Conservation (phyloP, 35 echinoderm and acorn worm genomes). For the Hemicentrotus pulcherrimus region DNA sequence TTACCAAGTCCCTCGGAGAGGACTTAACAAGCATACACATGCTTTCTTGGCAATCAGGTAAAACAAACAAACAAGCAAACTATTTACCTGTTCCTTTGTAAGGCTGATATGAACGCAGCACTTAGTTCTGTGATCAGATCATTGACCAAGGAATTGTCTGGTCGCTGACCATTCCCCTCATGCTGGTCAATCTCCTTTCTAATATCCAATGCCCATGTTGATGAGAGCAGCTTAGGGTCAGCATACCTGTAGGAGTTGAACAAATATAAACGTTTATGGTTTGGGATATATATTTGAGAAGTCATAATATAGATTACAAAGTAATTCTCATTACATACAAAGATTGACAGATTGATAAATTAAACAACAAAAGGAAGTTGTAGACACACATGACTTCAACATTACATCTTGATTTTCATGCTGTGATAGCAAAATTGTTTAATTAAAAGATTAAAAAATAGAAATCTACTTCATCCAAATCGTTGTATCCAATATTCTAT, state of each 20-base stretch:
- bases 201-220: constrained; percentile 39
- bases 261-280: background rate
- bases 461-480: too few relatives aligned
- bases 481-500: too few relatives aligned
- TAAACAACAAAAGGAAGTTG: background rate
- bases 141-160: background rate
- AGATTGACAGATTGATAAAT: too few relatives aligned
- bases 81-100: constrained; percentile 88
- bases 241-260: background rate
- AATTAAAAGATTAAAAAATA: too few relatives aligned
- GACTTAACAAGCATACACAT: too few relatives aligned
- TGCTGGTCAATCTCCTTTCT: background rate
- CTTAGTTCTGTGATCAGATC: constrained; percentile 67
- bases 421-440: too few relatives aligned
- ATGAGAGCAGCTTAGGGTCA: constrained; percentile 28
- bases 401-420: background rate
- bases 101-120: constrained; percentile 76
- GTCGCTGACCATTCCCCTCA: background rate
- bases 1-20: too few relatives aligned
- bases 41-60: too few relatives aligned
- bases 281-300: background rate
- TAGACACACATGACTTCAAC: background rate
- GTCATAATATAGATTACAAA: background rate
- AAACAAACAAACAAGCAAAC: too few relatives aligned
- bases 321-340: too few relatives aligned